A percentile compares a stretch with the other conserved stretches of the same genome.
Evolutionary conservation across 2,113 vertebrate species (phyloP).

Genomic region (Hucho hucho): DNA sequence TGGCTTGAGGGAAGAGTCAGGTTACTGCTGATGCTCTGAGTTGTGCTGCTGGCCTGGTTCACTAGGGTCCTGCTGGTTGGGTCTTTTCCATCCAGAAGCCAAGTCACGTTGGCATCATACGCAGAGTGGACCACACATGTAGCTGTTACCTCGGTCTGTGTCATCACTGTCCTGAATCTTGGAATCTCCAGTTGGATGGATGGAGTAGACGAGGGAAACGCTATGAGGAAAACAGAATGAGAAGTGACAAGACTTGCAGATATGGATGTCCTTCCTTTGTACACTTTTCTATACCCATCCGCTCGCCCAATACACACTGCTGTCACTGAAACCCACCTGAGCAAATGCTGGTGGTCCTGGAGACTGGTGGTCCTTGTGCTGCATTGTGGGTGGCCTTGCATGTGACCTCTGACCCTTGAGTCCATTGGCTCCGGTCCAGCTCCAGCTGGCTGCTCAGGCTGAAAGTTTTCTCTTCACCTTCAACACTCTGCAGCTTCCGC

Average conservation of each 20-base stretch:
- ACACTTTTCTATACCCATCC: too few relatives aligned
- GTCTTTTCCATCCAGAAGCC: constrained; percentile 6
- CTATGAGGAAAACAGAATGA: constrained; percentile 34
- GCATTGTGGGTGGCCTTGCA: constrained; percentile 40
- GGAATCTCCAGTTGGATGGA: constrained; percentile 43
- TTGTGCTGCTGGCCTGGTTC: rapidly evolving
- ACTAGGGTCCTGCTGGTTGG: rapidly evolving
- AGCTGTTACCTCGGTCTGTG: background rate
- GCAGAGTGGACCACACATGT: constrained; percentile 50
- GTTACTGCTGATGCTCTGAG: constrained; percentile 18
- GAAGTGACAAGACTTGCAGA: background rate
- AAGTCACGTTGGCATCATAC: constrained; percentile 37
- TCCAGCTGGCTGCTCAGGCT: constrained; percentile 50
- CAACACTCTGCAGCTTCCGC: constrained; percentile 19
- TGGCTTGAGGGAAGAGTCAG: background rate
- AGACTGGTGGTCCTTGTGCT: background rate
- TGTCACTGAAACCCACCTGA: constrained; percentile 50
- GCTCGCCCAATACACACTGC: background rate
- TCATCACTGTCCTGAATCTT: constrained; percentile 43
- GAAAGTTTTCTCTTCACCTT: background rate
- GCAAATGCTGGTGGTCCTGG: constrained; percentile 48
- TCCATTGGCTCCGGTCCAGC: constrained; percentile 21
- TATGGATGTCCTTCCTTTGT: too few relatives aligned
- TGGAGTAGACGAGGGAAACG: background rate
- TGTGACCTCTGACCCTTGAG: constrained; percentile 22